Percentiles rank a stretch among this genome's conserved stretches.
Conservation (phyloP, 2,888 invertebrate genomes). For the Hermaeophaga mercurialis region DNA sequence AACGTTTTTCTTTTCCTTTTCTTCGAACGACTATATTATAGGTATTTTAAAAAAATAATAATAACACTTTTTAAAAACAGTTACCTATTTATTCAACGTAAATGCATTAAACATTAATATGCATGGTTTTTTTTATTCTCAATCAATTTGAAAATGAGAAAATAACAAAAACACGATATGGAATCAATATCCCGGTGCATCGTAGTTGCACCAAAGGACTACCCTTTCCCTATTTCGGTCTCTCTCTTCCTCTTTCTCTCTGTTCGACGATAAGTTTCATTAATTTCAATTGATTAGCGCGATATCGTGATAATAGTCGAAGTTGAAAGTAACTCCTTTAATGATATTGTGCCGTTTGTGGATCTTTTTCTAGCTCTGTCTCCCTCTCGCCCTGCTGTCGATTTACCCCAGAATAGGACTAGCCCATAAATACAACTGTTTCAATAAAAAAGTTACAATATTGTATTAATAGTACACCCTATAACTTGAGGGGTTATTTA, state of each 20-base stretch:
- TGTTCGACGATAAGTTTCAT: constrained; percentile 16
- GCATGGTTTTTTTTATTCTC: background rate
- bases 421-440: too few species aligned
- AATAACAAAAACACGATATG: constrained; percentile 1
- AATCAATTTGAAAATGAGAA: constrained; percentile 3
- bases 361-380: constrained; percentile 10
- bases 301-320: constrained; percentile 32
- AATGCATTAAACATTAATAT: background rate
- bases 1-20: too few species aligned
- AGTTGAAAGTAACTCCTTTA: constrained; percentile 30
- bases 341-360: constrained; percentile 31
- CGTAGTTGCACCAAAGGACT: constrained; percentile 5
- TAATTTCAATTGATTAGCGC: constrained; percentile 26
- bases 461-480: too few species aligned
- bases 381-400: background rate
- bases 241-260: background rate
- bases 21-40: too few species aligned
- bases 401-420: too few species aligned
- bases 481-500: too few species aligned
- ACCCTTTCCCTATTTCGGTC: constrained; percentile 1
- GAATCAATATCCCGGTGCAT: constrained; percentile 8
- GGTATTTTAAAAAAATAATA: too few species aligned
- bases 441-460: too few species aligned
- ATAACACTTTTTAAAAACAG: too few species aligned
- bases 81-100: background rate